Evolutionary conservation across 2,888 invertebrate species (phyloP).

Genomic region (Tachina lurida): DNA sequence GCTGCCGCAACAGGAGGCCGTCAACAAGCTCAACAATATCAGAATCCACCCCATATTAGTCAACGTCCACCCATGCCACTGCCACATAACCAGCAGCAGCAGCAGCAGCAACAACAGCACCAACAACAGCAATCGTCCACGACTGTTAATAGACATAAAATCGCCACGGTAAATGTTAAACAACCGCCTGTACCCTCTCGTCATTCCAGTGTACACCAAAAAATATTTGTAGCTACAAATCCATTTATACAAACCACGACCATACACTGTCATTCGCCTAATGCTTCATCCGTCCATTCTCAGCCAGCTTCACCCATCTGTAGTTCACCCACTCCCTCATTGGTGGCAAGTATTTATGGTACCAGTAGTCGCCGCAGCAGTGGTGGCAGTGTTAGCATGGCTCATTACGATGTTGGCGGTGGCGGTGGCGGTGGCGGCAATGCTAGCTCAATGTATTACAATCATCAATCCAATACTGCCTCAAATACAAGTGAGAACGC

Average conservation of each 20-base stretch:
- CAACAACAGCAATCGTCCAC: slow-evolving; percentile 70
- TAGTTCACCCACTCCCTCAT: slow-evolving; percentile 77
- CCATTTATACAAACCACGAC: slow-evolving; percentile 83
- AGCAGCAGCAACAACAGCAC: slow-evolving; percentile 75
- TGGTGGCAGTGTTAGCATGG: slow-evolving; percentile 74
- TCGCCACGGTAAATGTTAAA: slow-evolving; percentile 71
- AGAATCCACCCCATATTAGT: slow-evolving; percentile 71
- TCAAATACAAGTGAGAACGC: slow-evolving; percentile 80
- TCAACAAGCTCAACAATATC: slow-evolving; percentile 74
- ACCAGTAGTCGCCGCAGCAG: slow-evolving; percentile 70
- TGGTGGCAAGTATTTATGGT: slow-evolving; percentile 74
- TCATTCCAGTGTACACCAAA: slow-evolving; percentile 82
- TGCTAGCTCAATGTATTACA: slow-evolving; percentile 75
- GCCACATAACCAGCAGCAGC: slow-evolving; percentile 72
- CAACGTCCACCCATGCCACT: slow-evolving; percentile 72
- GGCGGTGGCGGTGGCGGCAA: slow-evolving; percentile 72
- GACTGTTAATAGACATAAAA: slow-evolving; percentile 43
- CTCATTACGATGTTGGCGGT: slow-evolving; percentile 75
- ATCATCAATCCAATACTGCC: slow-evolving; percentile 66
- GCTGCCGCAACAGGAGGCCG: slow-evolving; percentile 77
- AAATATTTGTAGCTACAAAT: slow-evolving; percentile 83
- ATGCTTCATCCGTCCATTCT: slow-evolving; percentile 74
- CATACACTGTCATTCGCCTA: slow-evolving; percentile 79
- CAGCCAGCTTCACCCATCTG: slow-evolving; percentile 79
- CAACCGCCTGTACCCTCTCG: slow-evolving; percentile 81